These are phyloP conservation scores for Anodontia alba DNA, from an alignment of 2,888 invertebrate species.

Conservation along the genomic window DNA sequence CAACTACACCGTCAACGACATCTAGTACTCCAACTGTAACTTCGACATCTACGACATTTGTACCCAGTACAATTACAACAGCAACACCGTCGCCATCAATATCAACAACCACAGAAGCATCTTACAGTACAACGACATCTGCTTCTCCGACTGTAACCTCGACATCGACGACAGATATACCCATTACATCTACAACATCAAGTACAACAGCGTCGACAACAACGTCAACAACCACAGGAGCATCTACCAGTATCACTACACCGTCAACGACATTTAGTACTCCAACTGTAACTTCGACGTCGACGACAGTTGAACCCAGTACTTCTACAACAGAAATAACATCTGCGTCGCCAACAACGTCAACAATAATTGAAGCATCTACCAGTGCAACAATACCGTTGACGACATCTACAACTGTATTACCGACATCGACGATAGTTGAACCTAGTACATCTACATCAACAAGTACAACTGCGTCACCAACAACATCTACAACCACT, in stretches of 20 bases:
- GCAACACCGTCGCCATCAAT: no score
- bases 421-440: background rate
- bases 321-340: background rate
- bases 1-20: no score
- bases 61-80: no score
- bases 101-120: no score
- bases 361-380: background rate
- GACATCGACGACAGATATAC: background rate
- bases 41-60: no score
- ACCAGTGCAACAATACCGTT: no score
- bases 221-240: background rate
- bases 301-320: no score
- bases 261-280: no score
- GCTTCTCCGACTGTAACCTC: background rate
- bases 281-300: no score
- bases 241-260: background rate
- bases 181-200: background rate
- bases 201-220: background rate
- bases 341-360: background rate
- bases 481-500: constrained; percentile 38
- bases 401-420: no score
- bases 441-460: background rate
- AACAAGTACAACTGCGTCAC: background rate
- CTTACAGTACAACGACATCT: no score
- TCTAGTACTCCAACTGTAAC: no score